Evolutionary conservation across 2,797 vertebrate species (phyloP).

Genomic region (Ispidina lecontei): DNA sequence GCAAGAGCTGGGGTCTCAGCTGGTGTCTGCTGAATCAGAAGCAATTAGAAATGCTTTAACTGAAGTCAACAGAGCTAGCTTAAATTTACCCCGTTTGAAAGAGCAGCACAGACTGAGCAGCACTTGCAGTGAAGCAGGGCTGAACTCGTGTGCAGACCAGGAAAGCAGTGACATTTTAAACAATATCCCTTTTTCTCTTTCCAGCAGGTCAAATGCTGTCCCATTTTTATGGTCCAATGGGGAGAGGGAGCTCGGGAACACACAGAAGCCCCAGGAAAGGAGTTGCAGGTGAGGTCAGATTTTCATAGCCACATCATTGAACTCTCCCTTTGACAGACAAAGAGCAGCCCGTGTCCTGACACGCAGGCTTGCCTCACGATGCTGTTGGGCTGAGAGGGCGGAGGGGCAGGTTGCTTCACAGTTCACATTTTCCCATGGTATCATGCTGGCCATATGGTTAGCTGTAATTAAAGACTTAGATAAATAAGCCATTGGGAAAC

Average conservation of each 20-base stretch:
- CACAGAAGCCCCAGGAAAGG: slow-evolving; percentile 37
- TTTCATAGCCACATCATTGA: slow-evolving; percentile 55
- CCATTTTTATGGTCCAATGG: slow-evolving; percentile 11
- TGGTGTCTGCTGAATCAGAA: neutral
- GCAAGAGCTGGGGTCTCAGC: slow-evolving; percentile 1
- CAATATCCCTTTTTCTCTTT: slow-evolving; percentile 72
- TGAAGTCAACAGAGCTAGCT: slow-evolving; percentile 12
- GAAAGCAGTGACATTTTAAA: slow-evolving; percentile 60
- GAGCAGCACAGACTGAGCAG: neutral
- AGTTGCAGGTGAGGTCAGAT: slow-evolving; percentile 44
- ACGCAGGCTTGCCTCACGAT: slow-evolving; percentile 73
- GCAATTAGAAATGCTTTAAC: slow-evolving; percentile 47
- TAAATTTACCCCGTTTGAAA: neutral
- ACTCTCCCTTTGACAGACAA: slow-evolving; percentile 61
- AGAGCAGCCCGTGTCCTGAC: slow-evolving; percentile 74
- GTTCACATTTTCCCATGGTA: slow-evolving; percentile 81
- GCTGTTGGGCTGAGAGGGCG: slow-evolving; percentile 76
- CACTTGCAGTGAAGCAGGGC: slow-evolving; percentile 46
- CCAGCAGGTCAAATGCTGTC: slow-evolving; percentile 70
- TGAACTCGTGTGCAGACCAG: slow-evolving; percentile 58
- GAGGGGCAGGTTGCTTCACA: slow-evolving; percentile 79
- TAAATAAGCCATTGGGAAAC: slow-evolving; percentile 80
- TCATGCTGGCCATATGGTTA: slow-evolving; percentile 72
- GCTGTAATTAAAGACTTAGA: slow-evolving; percentile 81
- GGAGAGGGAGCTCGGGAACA: slow-evolving; percentile 28